Evolutionary conservation across 2,888 invertebrate genomes (phyloP), one percentile per base, ranked within the genome.

Genomic region (Agrilus biguttatus): DNA sequence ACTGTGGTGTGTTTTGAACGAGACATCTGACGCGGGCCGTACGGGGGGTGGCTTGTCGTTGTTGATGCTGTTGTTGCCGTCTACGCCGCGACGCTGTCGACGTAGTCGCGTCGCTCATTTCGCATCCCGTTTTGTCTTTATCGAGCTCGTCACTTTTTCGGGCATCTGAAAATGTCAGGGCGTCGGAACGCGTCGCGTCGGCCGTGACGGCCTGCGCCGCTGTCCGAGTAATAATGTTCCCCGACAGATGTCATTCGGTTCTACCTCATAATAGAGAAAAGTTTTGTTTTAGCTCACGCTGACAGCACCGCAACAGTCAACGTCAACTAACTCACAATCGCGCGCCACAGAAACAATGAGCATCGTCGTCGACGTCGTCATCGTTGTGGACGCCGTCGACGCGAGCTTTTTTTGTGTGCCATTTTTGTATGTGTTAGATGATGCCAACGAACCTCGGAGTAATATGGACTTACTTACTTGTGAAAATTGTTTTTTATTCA

Each of bases 191-290:
- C 6, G 23, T 23, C 19, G n/a, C 19, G 19, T 19, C 21, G 21
- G 6, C 5, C 28, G 28, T 28, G 28, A 28, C 28, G 28, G 57
- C 58, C 55, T 49, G 55, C 52, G 53, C 56, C 54, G 56, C 55
- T 52, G 56, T 52, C 54, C 52, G 53, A 55, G 62, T 63, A 64
- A 65, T 65, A 64, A 65, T 62, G 62, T 60, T 58, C 62, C 57
- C 57, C 61, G 65, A 64, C 63, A 64, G 61, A 64, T 61, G 63
- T 64, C 63, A 63, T 62, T 62, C 63, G 59, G 51, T 50, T 53
- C 54, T 55, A 57, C 56, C 58, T 56, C 55, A 57, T 57, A 53
- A 59, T 58, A 58, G 56, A 58, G 59, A 58, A 60, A 59, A 59
- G 60, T 60, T 60, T 57, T 58, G 60, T 59, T 58, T 58, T 57